These are phyloP conservation scores for Schizopygopsis malacanthus DNA, from an alignment of 2,797 vertebrate genomes.

Conservation along the genomic window DNA sequence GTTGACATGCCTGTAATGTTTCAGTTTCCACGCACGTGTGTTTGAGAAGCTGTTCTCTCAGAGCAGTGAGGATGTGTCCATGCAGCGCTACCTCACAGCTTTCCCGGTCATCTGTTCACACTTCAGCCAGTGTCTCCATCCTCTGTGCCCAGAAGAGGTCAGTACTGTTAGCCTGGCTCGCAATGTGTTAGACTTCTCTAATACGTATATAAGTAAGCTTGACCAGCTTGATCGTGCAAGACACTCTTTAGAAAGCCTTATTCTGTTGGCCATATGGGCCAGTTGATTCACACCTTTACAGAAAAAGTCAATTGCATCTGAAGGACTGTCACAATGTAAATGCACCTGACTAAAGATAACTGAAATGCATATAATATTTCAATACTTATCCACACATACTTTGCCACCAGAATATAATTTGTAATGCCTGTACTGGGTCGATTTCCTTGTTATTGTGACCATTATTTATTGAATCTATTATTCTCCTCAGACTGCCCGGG, in stretches of 20 bases:
- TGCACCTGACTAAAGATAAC: background rate
- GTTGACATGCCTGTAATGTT: background rate
- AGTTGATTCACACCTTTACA: background rate
- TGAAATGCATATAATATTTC: background rate
- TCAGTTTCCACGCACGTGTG: constrained; percentile 83
- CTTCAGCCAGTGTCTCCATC: constrained; percentile 80
- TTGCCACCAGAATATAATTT: background rate
- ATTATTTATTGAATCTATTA: background rate
- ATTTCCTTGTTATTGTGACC: no score
- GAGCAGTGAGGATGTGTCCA: constrained; percentile 80
- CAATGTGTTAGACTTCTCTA: background rate
- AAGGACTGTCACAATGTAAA: background rate
- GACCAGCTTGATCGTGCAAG: background rate
- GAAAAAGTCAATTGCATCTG: background rate
- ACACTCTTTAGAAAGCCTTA: background rate
- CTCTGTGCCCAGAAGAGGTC: constrained; percentile 94
- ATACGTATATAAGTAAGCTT: background rate
- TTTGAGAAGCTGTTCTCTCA: constrained; percentile 88
- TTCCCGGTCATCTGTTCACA: constrained; percentile 85
- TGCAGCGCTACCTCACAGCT: constrained; percentile 84
- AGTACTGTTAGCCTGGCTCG: constrained; percentile 61
- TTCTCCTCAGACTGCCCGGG: background rate
- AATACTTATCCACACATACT: background rate
- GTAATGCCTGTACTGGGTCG: background rate
- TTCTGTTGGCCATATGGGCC: background rate